phyloP scores from a whole-genome alignment of 2,888 invertebrate genomes.

The Ditylenchus weischeri region DNA sequence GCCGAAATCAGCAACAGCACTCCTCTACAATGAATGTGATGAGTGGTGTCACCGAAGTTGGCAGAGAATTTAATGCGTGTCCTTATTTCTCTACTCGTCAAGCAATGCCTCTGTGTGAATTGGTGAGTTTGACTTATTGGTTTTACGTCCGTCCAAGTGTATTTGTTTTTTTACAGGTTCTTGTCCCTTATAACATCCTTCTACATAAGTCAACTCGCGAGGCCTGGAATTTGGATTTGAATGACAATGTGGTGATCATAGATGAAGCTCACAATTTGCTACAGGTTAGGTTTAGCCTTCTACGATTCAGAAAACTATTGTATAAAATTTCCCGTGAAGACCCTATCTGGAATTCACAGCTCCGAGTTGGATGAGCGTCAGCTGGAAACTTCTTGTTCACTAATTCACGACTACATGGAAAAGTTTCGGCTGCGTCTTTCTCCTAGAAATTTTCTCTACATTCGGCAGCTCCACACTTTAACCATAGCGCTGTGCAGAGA shows the following conservation, averaged over 20 bases:
- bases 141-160: too few species aligned
- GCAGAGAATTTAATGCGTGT: conserved; percentile 74
- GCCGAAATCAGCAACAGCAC: conserved; percentile 70
- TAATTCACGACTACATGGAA: conserved; percentile 24
- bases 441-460: conserved; percentile 39
- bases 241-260: conserved; percentile 72
- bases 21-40: not conserved
- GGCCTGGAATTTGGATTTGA: conserved; percentile 71
- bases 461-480: conserved; percentile 40
- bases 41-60: conserved; percentile 60
- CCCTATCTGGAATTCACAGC: conserved; percentile 10
- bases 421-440: conserved; percentile 25
- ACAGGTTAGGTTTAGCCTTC: conserved; percentile 6
- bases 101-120: conserved; percentile 78
- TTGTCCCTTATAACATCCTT: conserved; percentile 66
- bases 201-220: conserved; percentile 75
- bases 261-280: conserved; percentile 96
- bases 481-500: conserved; percentile 27
- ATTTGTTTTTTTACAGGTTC: not conserved
- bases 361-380: conserved; percentile 13
- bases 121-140: conserved; percentile 46
- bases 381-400: conserved; percentile 7
- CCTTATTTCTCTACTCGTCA: conserved; percentile 87
- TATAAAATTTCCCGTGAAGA: not conserved
- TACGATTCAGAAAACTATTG: too few species aligned